Percentiles rank a stretch among this genome's conserved stretches.
Conservation (phyloP, 2,888 invertebrate species). For the Troides oblongomaculatus region DNA sequence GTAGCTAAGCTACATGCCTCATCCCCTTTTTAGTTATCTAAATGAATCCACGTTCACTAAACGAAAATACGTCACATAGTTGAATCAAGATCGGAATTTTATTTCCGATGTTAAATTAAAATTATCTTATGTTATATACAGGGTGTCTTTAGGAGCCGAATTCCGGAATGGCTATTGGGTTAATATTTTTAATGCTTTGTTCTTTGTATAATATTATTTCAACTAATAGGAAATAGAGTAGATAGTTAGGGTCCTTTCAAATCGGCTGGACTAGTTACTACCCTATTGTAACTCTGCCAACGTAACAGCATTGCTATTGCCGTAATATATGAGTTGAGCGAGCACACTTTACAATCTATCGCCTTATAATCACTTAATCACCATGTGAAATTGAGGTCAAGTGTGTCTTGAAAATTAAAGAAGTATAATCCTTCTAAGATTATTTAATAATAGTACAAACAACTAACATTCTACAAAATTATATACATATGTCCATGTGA, state of each 20-base stretch:
- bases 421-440: too few relatives aligned
- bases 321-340: too few relatives aligned
- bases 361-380: too few relatives aligned
- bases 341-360: too few relatives aligned
- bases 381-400: too few relatives aligned
- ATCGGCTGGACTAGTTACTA: neutral
- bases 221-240: neutral
- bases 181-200: neutral
- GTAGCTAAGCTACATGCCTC: constrained; percentile 3
- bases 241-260: neutral
- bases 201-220: neutral
- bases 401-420: too few relatives aligned
- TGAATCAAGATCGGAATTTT: constrained; percentile 25
- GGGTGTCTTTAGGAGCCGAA: constrained; percentile 24
- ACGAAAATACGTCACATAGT: constrained; percentile 20
- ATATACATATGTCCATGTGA: too few relatives aligned
- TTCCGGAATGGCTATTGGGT: constrained; percentile 10
- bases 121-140: constrained; percentile 23
- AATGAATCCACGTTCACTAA: constrained; percentile 19
- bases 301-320: too few relatives aligned
- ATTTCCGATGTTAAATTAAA: constrained; percentile 25
- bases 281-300: too few relatives aligned
- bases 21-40: constrained; percentile 14
- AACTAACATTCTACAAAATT: too few relatives aligned
- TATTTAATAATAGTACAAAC: too few relatives aligned